A percentile compares a stretch with the other conserved stretches of the same genome.
Conservation (phyloP, 2,113 vertebrate species). For the Campylorhamphus procurvoides region DNA sequence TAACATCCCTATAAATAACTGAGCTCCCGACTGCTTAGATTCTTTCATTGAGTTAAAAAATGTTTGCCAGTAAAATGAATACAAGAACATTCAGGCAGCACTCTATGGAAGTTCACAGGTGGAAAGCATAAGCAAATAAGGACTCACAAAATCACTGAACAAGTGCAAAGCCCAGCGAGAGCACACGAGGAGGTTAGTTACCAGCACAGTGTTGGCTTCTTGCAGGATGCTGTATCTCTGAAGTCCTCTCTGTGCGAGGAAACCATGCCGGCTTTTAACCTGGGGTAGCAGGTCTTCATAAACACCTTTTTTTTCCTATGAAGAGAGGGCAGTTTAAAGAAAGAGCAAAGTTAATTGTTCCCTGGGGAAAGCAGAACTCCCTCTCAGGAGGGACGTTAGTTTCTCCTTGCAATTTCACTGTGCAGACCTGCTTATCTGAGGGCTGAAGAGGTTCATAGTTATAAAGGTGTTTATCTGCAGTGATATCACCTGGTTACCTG, state of each 20-base stretch:
- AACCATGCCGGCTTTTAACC: not conserved
- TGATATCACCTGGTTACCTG: not conserved
- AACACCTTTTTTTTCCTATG: not conserved
- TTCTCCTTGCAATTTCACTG: not conserved
- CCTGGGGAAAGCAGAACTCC: not conserved
- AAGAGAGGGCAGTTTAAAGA: not conserved
- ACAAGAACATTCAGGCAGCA: not conserved
- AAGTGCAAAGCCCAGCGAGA: not conserved
- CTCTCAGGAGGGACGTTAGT: not conserved
- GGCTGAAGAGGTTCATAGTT: not conserved
- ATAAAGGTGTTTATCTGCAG: not conserved
- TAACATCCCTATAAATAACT: not conserved
- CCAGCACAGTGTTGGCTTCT: not conserved
- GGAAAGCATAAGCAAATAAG: not conserved
- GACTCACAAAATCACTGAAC: not conserved
- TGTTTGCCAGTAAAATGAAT: not conserved
- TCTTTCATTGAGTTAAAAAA: not conserved
- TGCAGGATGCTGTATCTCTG: not conserved
- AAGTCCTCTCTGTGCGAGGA: not conserved
- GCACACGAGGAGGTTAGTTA: not conserved
- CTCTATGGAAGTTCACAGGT: not conserved
- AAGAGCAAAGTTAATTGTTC: not conserved
- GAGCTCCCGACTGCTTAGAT: not conserved
- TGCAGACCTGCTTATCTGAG: not conserved
- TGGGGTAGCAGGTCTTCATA: not conserved